Evolutionary conservation across 2,888 invertebrate genomes (phyloP).

Genomic region (Dysmachus trigonus): DNA sequence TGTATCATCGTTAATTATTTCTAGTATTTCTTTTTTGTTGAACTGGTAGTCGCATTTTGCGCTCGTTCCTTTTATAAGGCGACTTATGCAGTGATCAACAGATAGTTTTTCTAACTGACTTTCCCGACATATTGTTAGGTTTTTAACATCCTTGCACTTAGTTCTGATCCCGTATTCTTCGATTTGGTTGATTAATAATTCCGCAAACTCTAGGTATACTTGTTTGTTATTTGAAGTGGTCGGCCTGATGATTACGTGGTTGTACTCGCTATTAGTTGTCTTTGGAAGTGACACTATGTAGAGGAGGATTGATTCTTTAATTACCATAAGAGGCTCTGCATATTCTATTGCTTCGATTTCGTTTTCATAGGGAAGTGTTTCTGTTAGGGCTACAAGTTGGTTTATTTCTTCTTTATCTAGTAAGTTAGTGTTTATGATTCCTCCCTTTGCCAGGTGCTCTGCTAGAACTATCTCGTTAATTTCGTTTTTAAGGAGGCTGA

Average conservation of each 20-base stretch:
- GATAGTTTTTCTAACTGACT: too few species aligned
- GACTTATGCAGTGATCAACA: too few species aligned
- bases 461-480: neutral
- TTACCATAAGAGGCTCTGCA: slow-evolving; percentile 46
- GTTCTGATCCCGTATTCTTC: neutral
- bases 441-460: neutral
- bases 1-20: slow-evolving; percentile 26
- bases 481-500: neutral
- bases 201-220: neutral
- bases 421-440: slow-evolving; percentile 20
- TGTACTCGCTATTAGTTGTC: neutral
- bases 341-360: neutral
- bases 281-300: slow-evolving; percentile 46
- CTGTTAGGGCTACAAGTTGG: slow-evolving; percentile 17
- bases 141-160: too few species aligned
- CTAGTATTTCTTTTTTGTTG: neutral
- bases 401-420: neutral
- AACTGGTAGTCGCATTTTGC: neutral
- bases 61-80: too few species aligned
- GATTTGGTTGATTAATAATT: neutral
- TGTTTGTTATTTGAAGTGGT: neutral
- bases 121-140: too few species aligned
- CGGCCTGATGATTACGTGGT: too few species aligned
- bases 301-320: slow-evolving; percentile 47
- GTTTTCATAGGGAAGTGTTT: slow-evolving; percentile 49